Percentiles rank a stretch among this genome's conserved stretches.
Conservation (phyloP, 1,140 invertebrate genomes). For the Bombus superbus region DNA sequence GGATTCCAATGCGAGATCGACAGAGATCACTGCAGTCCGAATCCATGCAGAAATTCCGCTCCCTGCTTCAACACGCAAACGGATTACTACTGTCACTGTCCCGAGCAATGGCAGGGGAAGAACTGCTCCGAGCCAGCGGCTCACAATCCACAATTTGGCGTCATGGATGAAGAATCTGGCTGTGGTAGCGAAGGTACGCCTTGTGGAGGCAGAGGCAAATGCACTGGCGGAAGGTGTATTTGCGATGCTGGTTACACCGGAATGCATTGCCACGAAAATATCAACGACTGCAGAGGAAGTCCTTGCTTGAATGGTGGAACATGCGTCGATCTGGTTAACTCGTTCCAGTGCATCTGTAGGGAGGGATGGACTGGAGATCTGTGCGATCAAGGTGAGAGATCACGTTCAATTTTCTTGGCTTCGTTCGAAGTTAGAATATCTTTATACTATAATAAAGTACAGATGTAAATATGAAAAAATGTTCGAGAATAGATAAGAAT, state of each 20-base stretch:
- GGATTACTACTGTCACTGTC: conserved; percentile 96
- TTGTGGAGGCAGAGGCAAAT: conserved; percentile 92
- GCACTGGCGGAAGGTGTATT: conserved; percentile 87
- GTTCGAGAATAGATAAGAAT: not conserved
- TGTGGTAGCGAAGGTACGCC: conserved; percentile 82
- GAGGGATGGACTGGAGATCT: conserved; percentile 87
- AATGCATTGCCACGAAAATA: conserved; percentile 89
- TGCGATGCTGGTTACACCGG: conserved; percentile 91
- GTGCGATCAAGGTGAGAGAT: conserved; percentile 85
- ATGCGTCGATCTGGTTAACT: conserved; percentile 90
- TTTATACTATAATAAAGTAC: not conserved
- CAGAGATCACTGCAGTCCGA: conserved; percentile 91
- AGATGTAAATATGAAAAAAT: not conserved
- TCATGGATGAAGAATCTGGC: conserved; percentile 73
- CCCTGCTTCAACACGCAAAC: conserved; percentile 92
- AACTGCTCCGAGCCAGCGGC: conserved; percentile 91
- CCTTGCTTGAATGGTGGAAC: conserved; percentile 90
- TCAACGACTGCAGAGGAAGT: conserved; percentile 88
- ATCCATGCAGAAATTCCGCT: conserved; percentile 91
- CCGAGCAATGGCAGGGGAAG: conserved; percentile 92
- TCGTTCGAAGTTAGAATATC: not conserved
- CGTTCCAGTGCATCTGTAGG: conserved; percentile 90
- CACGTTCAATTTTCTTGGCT: not conserved
- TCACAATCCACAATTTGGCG: conserved; percentile 84
- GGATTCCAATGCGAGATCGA: conserved; percentile 92